These are phyloP conservation scores for Trachelipus rathkii DNA, from an alignment of 1,140 invertebrate species.

Conservation along the genomic window DNA sequence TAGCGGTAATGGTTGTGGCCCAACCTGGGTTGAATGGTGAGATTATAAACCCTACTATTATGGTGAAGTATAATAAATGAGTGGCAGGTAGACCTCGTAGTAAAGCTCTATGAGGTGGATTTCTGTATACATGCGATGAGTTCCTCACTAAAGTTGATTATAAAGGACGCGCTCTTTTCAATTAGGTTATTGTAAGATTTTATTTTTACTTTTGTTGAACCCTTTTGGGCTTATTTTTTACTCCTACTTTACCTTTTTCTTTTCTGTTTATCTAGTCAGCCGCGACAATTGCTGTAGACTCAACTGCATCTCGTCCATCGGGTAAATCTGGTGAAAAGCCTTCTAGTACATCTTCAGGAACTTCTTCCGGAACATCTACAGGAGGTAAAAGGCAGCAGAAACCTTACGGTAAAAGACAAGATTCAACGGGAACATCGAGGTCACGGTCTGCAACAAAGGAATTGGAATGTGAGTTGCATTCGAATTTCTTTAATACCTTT, in stretches of 20 bases:
- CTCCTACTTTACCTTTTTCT: neutral
- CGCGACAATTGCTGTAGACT: constrained; percentile 35
- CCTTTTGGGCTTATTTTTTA: too few relatives aligned
- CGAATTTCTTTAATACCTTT: neutral
- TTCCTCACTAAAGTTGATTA: too few relatives aligned
- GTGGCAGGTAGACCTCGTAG: too few relatives aligned
- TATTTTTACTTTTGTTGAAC: too few relatives aligned
- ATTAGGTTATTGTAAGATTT: too few relatives aligned
- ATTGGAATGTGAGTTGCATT: constrained; percentile 57
- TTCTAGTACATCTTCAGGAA: neutral
- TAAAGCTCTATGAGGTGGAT: too few relatives aligned
- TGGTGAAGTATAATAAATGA: too few relatives aligned
- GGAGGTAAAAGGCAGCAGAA: constrained; percentile 59
- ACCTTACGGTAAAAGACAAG: constrained; percentile 68
- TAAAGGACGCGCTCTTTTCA: too few relatives aligned
- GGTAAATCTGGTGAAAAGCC: neutral
- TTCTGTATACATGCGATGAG: too few relatives aligned
- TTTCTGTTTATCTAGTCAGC: constrained; percentile 30
- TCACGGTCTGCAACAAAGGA: constrained; percentile 86
- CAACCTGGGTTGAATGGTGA: too few relatives aligned
- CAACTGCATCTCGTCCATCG: constrained; percentile 6
- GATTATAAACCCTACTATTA: too few relatives aligned
- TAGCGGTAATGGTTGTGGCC: too few relatives aligned
- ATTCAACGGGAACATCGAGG: constrained; percentile 63
- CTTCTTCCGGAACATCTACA: constrained; percentile 14